Evolutionary conservation across 2,797 vertebrate species (phyloP).

Genomic region (Sebastes minor): DNA sequence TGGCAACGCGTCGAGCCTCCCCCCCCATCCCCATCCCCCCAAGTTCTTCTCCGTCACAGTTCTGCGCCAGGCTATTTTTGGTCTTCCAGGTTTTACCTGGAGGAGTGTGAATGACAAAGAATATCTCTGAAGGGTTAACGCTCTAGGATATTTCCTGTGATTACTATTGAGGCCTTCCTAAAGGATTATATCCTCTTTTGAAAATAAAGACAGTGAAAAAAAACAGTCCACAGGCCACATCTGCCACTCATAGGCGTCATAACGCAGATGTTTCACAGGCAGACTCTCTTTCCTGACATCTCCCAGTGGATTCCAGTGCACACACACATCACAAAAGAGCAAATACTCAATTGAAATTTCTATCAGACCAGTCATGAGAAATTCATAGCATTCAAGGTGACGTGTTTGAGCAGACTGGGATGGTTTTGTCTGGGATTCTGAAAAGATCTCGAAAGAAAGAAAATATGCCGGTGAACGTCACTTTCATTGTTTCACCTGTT

Average conservation of each 20-base stretch:
- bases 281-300: background rate
- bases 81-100: background rate
- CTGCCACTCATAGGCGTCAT: conserved; percentile 15
- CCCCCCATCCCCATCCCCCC: too few species aligned
- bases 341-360: conserved; percentile 24
- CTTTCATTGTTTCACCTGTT: background rate
- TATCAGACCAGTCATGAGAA: conserved; percentile 9
- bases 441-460: background rate
- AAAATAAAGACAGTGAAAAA: conserved; percentile 13
- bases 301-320: conserved; percentile 26
- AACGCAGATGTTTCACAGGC: conserved; percentile 20
- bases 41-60: background rate
- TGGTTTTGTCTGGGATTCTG: background rate
- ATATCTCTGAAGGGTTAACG: background rate
- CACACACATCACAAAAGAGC: conserved; percentile 11
- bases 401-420: background rate
- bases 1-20: background rate
- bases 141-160: background rate
- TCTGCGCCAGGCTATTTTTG: background rate
- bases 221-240: conserved; percentile 9
- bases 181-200: background rate
- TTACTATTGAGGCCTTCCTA: background rate
- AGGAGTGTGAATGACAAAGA: background rate
- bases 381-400: conserved; percentile 9
- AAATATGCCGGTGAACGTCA: background rate